Evolutionary conservation across 2,113 vertebrate genomes (phyloP).

Genomic region (Anser brachyrhynchus): DNA sequence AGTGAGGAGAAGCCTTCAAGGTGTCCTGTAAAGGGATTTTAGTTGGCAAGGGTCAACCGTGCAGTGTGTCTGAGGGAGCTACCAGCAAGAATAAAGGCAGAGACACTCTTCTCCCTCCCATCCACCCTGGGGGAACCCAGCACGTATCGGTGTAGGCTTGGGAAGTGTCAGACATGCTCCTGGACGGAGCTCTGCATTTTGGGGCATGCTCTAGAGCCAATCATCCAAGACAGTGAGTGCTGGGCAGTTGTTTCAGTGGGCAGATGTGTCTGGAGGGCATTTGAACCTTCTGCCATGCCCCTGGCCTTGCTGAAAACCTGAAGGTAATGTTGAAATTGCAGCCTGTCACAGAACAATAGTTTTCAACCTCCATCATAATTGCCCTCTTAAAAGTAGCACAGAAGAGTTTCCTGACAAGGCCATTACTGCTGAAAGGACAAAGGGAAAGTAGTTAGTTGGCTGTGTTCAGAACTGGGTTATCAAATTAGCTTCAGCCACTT

Average conservation of each 20-base stretch:
- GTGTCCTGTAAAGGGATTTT: background rate
- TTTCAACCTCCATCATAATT: conserved; percentile 52
- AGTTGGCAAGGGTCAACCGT: rapidly evolving
- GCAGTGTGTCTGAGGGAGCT: background rate
- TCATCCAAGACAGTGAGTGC: rapidly evolving
- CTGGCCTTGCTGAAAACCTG: background rate
- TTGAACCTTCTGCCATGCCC: background rate
- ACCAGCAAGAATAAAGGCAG: background rate
- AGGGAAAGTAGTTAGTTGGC: conserved; percentile 54
- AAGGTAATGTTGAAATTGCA: conserved; percentile 7
- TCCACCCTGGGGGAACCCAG: background rate
- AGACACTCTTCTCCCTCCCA: background rate
- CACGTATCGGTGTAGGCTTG: rapidly evolving
- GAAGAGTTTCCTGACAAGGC: conserved; percentile 62
- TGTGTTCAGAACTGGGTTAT: conserved; percentile 69
- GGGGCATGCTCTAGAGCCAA: rapidly evolving
- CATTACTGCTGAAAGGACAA: conserved; percentile 69
- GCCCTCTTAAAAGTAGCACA: conserved; percentile 50
- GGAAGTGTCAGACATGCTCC: background rate
- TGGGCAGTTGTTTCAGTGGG: background rate
- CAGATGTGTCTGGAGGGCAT: background rate
- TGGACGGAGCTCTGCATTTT: background rate
- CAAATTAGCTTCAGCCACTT: conserved; percentile 73
- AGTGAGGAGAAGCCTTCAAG: background rate
- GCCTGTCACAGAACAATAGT: conserved; percentile 34